Evolutionary conservation across 1,140 invertebrate genomes (phyloP).

Genomic region (Parapsyche elsis): DNA sequence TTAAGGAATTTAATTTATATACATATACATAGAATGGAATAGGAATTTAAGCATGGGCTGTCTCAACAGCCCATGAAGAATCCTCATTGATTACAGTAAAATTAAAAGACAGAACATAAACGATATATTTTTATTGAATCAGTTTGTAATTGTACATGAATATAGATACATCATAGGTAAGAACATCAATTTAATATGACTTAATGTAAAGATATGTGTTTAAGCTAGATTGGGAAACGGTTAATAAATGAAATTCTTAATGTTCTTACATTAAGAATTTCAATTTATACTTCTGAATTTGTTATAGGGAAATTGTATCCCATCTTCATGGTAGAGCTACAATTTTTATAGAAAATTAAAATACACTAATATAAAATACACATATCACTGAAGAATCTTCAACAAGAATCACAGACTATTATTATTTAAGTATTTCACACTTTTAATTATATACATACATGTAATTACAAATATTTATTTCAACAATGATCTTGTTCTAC

Average conservation of each 20-base stretch:
- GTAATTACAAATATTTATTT: neutral
- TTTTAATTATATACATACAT: neutral
- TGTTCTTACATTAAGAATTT: too few species aligned
- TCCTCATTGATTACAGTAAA: too few species aligned
- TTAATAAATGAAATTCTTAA: neutral
- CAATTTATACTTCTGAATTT: neutral
- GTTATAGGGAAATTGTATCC: neutral
- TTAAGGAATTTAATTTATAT: too few species aligned
- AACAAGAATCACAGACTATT: constrained; percentile 38
- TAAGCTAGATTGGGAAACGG: neutral
- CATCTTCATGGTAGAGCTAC: neutral
- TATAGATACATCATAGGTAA: neutral
- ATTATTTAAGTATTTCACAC: constrained; percentile 30
- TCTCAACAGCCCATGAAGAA: too few species aligned
- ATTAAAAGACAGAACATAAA: too few species aligned
- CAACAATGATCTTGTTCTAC: too few species aligned
- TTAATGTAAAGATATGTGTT: constrained; percentile 21
- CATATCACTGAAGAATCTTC: constrained; percentile 38
- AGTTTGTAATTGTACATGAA: neutral
- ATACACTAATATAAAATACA: constrained; percentile 21
- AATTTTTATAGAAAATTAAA: constrained; percentile 19
- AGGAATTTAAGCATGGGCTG: too few species aligned
- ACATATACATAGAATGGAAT: too few species aligned
- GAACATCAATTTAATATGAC: neutral
- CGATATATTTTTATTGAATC: neutral